Base-by-base conservation (phyloP, 1,140 invertebrate genomes). In the Drosophila nebulosa region DNA sequence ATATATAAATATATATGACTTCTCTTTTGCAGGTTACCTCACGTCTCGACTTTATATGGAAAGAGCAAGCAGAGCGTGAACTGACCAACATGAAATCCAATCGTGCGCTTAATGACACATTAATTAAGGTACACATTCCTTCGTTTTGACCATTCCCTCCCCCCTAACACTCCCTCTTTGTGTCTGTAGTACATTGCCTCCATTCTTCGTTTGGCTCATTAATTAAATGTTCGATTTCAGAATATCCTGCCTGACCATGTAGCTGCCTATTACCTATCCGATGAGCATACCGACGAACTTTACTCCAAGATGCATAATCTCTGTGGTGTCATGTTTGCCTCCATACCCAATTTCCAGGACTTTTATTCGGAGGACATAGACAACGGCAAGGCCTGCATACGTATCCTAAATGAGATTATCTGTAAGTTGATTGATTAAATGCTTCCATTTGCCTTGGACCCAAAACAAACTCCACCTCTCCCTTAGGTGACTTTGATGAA, bases 341-440 rank as follows among this genome's bases (percentile, higher is more conserved):
- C 97, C 39, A 99, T 99, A 69, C 97, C 98, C 2, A 99, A 99
- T 92, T 99, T 99, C 91, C 98, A 98, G 32, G 97, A 99, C 90
- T 99, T 99, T 92, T 99, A 99, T 93, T 98, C 97, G 1, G 98
- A 99, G 92, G 97, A 98, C 91, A 96, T 98, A 50, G 98, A 98
- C 92, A 97, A 98, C 90, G 99, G 98, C 42, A 95, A 99, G 89
- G 99, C 99, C 90, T 99, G 98, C 92, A 98, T 99, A 89, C 93
- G 98, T 64, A 94, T 99, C 30, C 94, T 99, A 16, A 99, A 99
- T 93, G 99, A 99, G 93, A 99, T 99, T 68, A 99, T 99, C 89
- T 92, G 80, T 90, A 7, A 89, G 90, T 88, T 84, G 74, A 89
- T 89, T 83, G 77, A 79, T 89, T 83, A 70, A 75, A 52, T 14